Conservation (phyloP, 1,140 invertebrate species). For the Anoplophora glabripennis region DNA sequence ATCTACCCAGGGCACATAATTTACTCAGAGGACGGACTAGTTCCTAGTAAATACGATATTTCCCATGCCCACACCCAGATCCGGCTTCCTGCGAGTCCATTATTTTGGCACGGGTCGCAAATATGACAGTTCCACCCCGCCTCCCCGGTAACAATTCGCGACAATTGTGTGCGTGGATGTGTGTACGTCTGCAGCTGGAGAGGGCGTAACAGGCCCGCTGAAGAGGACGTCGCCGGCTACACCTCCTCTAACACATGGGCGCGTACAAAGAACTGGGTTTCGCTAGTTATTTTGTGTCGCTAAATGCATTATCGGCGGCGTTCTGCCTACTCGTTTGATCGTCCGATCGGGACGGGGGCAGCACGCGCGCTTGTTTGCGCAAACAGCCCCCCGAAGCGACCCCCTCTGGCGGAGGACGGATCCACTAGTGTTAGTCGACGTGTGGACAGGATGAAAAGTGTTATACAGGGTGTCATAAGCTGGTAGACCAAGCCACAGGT, state of each 20-base stretch:
- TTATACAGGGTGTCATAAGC: too few species aligned
- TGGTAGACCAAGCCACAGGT: too few species aligned
- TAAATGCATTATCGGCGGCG: conserved; percentile 24
- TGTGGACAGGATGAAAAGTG: too few species aligned
- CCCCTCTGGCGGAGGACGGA: too few species aligned
- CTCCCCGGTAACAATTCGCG: conserved; percentile 17
- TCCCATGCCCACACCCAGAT: neutral
- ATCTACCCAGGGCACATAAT: too few species aligned
- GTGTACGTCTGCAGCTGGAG: conserved; percentile 12
- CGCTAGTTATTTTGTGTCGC: conserved; percentile 22
- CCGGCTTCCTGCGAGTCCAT: conserved; percentile 17
- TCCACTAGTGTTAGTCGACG: too few species aligned
- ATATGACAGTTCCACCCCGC: conserved; percentile 13
- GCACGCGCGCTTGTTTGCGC: conserved; percentile 28
- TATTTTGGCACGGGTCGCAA: conserved; percentile 24
- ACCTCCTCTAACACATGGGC: conserved; percentile 24
- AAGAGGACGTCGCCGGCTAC: conserved; percentile 20
- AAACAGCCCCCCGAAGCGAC: conserved; percentile 24
- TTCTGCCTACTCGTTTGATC: conserved; percentile 18
- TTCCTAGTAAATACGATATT: too few species aligned
- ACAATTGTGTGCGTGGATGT: conserved; percentile 11
- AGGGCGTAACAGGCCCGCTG: conserved; percentile 19
- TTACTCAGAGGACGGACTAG: too few species aligned
- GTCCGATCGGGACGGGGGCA: conserved; percentile 10
- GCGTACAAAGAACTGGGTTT: conserved; percentile 14